Base-by-base conservation (phyloP, 92 coral and sea anemone genomes). In the Parazoanthus swiftii region DNA sequence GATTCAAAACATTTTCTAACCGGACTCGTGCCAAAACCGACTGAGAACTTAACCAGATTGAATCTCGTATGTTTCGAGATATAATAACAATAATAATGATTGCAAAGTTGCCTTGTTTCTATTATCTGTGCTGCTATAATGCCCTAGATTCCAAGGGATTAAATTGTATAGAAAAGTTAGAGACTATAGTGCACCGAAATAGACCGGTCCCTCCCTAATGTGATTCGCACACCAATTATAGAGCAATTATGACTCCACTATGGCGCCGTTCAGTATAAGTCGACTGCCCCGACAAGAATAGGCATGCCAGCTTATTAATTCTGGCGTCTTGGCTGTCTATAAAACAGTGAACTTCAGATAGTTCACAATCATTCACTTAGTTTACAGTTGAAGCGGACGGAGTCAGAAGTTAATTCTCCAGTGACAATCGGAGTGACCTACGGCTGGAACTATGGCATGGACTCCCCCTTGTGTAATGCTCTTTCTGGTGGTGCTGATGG, bases 181-280 rank as follows among this genome's bases (percentile, higher is more conserved):
- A 54, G 6, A 21, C 10, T n/a, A 76, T 9, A 39, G 48, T 44
- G 23, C 81, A 11, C 43, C 72, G 38, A 65, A 37, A 23, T 58
- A 81, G 46, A 20, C 37, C 10, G 36, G 73, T 81, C 65, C 82
- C 63, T 44, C 82, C 85, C 73, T 20, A 81, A 63, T 81, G 15
- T 63, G 43, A 36, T 81, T 15, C 14, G 6, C 5, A 81, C 36
- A 23, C 44, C 74, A 81, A 81, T 81, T 81, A 29, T 29, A 81
- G 44, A 48, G 74, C 29, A 59, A 81, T 81, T 81, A 81, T 81
- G 72, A 59, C 85, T 54, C 67, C 85, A 33, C 46, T 1, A 5
- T 80, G 85, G 85, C 85, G 85, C 85, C 85, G 73, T 9, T 8
- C 37, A 70, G 85, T 81, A 54, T 80, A 26, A 16, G 85, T 35